Base-by-base conservation (phyloP, 2,888 invertebrate species). In the Dryobota labecula region DNA sequence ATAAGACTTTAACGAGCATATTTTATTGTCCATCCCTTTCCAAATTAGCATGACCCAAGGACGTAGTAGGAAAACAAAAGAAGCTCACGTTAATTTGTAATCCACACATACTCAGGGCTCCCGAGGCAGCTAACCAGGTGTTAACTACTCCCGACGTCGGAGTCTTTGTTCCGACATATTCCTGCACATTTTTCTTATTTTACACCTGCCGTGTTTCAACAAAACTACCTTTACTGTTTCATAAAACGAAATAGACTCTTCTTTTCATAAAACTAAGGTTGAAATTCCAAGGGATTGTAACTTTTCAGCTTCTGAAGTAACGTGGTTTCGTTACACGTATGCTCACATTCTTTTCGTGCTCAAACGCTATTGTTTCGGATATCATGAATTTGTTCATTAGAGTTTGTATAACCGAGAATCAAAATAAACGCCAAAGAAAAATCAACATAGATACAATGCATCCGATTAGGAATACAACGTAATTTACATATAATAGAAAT, bases 401-500 rank as follows among this genome's bases (percentile, higher is more conserved):
- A 84, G 86, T 73, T 71, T 77, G 74, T 78, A 79, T 77, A 74
- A 67, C 66, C 62, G 51, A 71, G 70, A 53, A 71, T 62, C 68
- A 79, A 82, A 84, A 84, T 76, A 78, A 84, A 87, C 78, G 67
- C 70, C 72, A 79, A 79, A 82, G 76, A 84, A 87, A 86, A 85
- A 85, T 80, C 81, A 87, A 84, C 86, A 85, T 74, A 69, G 75
- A 70, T 82, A 79, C 71, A 73, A 82, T 81, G 78, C 77, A 79
- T 84, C 79, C 69, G 82, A 87, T 82, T 80, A 83, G 45, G n/a
- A 70, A 68, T 45, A 66, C 51, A 68, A 36, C 54, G 11, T 70
- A 47, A 89, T 89, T 88, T 87, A 86, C 89, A 89, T 89, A 89
- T 88, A 89, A 89, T 89, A 85, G 89, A 85, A 87, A 87, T 89